These are phyloP conservation scores for Caenorhabditis inopinata DNA, from an alignment of 1,140 invertebrate species.

Conservation along the genomic window DNA sequence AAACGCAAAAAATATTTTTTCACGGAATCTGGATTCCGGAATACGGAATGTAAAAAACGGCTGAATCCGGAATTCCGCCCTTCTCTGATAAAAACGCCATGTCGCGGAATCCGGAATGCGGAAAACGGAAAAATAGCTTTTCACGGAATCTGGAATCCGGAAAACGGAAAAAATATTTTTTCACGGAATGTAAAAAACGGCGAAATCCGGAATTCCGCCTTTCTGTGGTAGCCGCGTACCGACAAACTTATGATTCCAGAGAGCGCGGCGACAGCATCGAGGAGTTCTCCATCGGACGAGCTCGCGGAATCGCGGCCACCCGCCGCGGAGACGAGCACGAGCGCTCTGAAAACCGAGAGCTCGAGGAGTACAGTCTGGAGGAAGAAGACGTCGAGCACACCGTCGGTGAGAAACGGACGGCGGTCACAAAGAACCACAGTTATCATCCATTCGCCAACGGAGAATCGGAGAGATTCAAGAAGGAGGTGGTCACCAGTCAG, in stretches of 20 bases:
- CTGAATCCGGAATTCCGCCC: background rate
- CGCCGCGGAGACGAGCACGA: slow-evolving; percentile 10
- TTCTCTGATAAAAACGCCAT: too few species aligned
- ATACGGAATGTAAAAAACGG: too few species aligned
- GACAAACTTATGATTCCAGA: too few species aligned
- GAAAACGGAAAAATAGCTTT: background rate
- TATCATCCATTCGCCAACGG: slow-evolving; percentile 42
- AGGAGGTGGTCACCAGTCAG: slow-evolving; percentile 21
- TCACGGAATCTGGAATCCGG: too few species aligned
- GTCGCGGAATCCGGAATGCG: background rate
- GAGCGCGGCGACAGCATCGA: slow-evolving; percentile 65
- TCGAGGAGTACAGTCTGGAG: slow-evolving; percentile 45
- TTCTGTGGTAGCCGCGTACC: background rate
- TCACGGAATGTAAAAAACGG: too few species aligned
- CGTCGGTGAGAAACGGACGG: slow-evolving; percentile 54
- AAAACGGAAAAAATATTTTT: too few species aligned
- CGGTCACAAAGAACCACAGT: slow-evolving; percentile 51
- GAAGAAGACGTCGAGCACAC: slow-evolving; percentile 56
- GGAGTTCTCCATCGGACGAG: slow-evolving; percentile 61
- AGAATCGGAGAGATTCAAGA: slow-evolving; percentile 33
- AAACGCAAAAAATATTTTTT: background rate
- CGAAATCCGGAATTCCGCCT: background rate
- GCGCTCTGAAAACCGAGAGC: slow-evolving; percentile 38
- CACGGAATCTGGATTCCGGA: too few species aligned
- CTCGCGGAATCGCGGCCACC: slow-evolving; percentile 35